A percentile compares a stretch with the other conserved stretches of the same genome.
Evolutionary conservation across 1,140 invertebrate genomes (phyloP).

Genomic region (Caerostris extrusa): DNA sequence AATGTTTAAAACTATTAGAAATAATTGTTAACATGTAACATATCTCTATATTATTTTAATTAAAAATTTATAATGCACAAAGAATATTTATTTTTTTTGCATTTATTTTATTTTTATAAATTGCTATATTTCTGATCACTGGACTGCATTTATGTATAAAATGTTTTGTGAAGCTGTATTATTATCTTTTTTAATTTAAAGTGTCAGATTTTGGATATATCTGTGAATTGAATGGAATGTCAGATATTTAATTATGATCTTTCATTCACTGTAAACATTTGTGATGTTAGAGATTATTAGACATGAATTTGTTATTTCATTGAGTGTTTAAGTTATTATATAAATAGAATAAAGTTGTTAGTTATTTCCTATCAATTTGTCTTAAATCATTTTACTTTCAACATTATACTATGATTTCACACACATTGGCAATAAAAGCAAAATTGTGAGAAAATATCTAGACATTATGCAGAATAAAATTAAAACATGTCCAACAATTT

Average conservation of each 20-base stretch:
- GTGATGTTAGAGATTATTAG: conserved; percentile 56
- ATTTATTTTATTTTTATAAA: neutral
- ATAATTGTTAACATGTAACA: too few species aligned
- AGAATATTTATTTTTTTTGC: neutral
- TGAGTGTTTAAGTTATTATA: conserved; percentile 63
- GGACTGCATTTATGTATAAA: conserved; percentile 31
- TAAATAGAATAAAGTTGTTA: conserved; percentile 41
- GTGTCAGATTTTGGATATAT: conserved; percentile 35
- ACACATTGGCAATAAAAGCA: too few species aligned
- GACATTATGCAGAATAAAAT: too few species aligned
- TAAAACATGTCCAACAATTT: too few species aligned
- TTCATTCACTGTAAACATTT: conserved; percentile 47
- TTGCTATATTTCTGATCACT: neutral
- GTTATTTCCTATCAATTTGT: neutral
- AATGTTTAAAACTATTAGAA: too few species aligned
- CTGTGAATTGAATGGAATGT: conserved; percentile 46
- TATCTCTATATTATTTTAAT: too few species aligned
- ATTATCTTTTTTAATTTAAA: conserved; percentile 17
- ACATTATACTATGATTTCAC: too few species aligned
- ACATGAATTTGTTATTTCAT: conserved; percentile 22
- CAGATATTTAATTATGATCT: conserved; percentile 38
- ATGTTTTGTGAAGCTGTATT: conserved; percentile 45
- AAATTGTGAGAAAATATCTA: too few species aligned
- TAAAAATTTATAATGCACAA: neutral
- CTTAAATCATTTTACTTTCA: neutral